Evolutionary conservation across 1,140 invertebrate species (phyloP), one percentile per base, ranked within the genome.

Genomic region (Acromyrmex echinatior): DNA sequence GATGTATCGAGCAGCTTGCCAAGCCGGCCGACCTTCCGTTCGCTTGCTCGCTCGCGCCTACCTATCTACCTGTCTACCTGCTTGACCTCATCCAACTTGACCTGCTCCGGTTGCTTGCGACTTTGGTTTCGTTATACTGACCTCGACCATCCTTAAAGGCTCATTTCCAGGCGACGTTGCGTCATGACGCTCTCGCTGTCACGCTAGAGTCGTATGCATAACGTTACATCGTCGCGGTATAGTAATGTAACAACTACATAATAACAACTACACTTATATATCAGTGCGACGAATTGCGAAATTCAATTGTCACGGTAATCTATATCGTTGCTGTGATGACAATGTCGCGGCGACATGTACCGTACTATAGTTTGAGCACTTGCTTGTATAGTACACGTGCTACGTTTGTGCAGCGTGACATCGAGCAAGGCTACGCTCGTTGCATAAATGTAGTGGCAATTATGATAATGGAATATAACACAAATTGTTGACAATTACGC

Each of bases 81-180:
- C 62, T 86, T 86, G 62, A 53, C 76, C 82, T 86, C 82, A 76
- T 86, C 74, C 70, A 71, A 74, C 39, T 35, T 84, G 80, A 84
- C 80, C 80, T 45, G 80, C 74, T 84, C 80, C 58, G 80, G 56
- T 76, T 84, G 80, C 70, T 14, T 76, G 70, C 70, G 80, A 81
- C 79, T 81, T 81, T 76, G 80, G 45, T 84, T 84, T 84, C 70
- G 70, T 84, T 84, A 76, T 76, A 76, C 56, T 76, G 80, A 84
- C 80, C 80, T 84, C 80, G 80, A 76, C 56, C 58, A 84, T 84
- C 80, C 56, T 84, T 84, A 76, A 76, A 76, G 80, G 14, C 56
- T 39, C 56, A 74, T 82, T 82, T 82, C 80, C 68, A 82, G 68
- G 68, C 58, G 80, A 18, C 56, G 58, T 84, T 84, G 80, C 80